Percentiles rank a stretch among this genome's conserved stretches.
phyloP scores from a whole-genome alignment of 2,113 vertebrate species.

The Stercorarius parasiticus region DNA sequence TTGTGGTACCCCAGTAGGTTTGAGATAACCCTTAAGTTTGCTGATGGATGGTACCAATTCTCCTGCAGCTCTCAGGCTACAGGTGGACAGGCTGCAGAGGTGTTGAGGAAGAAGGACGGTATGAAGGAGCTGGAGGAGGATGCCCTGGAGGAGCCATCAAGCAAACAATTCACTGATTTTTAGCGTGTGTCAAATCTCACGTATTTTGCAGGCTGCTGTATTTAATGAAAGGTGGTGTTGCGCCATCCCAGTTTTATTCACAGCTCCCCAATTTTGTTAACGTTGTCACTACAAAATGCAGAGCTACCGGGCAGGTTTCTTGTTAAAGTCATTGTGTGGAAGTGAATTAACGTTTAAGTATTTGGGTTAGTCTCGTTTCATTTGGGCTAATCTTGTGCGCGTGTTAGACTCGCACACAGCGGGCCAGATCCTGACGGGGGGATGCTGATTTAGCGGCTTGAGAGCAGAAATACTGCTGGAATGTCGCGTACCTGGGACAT shows the following conservation, averaged over 20 bases:
- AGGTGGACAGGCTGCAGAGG: background rate
- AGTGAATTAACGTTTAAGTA: background rate
- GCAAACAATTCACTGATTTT: background rate
- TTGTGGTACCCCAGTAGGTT: background rate
- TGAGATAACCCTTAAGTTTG: background rate
- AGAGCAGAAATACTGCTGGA: background rate
- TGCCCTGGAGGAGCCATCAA: background rate
- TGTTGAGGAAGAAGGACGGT: background rate
- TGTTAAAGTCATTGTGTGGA: background rate
- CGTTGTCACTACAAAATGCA: background rate
- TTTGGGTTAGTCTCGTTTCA: background rate
- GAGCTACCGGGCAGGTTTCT: background rate
- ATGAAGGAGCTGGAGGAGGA: background rate
- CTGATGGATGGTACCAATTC: rapidly evolving
- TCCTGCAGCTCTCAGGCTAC: background rate
- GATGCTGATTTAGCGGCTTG: background rate
- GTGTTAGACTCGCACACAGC: background rate
- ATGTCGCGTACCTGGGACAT: rapidly evolving
- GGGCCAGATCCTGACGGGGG: background rate
- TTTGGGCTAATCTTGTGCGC: background rate
- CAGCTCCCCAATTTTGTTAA: background rate
- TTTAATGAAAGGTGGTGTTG: background rate
- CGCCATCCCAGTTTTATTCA: background rate
- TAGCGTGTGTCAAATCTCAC: background rate
- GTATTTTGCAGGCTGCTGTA: background rate